phyloP scores from a whole-genome alignment of 2,797 vertebrate genomes.

The Helostoma temminkii region DNA sequence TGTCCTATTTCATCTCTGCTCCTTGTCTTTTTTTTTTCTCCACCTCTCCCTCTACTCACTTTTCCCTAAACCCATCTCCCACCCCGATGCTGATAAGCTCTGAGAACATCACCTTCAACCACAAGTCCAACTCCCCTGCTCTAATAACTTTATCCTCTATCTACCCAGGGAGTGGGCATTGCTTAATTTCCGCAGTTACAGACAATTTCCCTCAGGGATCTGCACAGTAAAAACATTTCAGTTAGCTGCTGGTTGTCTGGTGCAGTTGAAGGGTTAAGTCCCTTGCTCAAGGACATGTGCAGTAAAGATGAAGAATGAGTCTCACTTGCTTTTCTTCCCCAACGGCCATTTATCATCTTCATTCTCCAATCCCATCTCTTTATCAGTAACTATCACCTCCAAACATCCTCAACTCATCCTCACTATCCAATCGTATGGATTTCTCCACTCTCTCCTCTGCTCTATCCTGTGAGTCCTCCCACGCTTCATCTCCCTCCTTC shows the following conservation, averaged over 20 bases:
- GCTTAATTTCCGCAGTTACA: conserved; percentile 23
- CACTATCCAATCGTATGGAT: conserved; percentile 14
- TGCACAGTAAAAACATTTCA: conserved; percentile 17
- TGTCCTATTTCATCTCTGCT: neutral
- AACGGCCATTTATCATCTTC: conserved; percentile 53
- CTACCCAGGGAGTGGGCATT: neutral
- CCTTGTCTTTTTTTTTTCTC: neutral
- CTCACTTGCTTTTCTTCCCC: conserved; percentile 4
- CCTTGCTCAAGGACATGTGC: conserved; percentile 73
- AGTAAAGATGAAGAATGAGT: conserved; percentile 49
- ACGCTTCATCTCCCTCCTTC: conserved; percentile 21
- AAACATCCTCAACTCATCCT: conserved; percentile 49
- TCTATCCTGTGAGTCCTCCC: conserved; percentile 26
- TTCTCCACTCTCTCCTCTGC: conserved; percentile 38
- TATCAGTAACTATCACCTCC: conserved; percentile 56
- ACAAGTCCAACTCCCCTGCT: neutral
- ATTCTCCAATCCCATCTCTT: conserved; percentile 43
- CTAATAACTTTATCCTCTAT: neutral
- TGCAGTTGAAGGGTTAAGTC: conserved; percentile 59
- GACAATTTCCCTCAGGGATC: neutral
- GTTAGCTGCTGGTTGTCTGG: conserved; percentile 33
- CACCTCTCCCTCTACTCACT: neutral
- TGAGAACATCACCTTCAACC: neutral
- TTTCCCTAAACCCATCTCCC: neutral
- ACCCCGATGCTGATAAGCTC: neutral